Percentiles rank a stretch among this genome's conserved stretches.
These are phyloP conservation scores for Drosophila dives DNA, from an alignment of 2,888 invertebrate species.

Conservation along the genomic window DNA sequence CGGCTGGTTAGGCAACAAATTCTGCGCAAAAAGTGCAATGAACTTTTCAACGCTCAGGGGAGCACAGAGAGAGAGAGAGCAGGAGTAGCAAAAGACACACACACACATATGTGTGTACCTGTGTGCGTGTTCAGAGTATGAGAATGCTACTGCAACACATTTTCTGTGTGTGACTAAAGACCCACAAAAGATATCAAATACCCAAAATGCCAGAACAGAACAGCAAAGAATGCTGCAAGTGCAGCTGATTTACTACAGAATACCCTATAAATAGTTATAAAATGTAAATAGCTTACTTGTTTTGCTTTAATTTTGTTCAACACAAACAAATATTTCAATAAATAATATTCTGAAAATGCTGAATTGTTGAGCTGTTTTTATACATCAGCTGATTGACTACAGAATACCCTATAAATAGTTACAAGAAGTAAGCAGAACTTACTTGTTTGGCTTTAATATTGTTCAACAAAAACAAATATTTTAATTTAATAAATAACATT, in stretches of 20 bases:
- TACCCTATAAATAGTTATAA: slow-evolving; percentile 35
- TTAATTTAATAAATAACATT: not conserved
- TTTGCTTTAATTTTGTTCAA: not conserved
- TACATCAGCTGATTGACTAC: not conserved
- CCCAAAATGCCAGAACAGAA: slow-evolving; percentile 55
- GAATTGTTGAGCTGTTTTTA: not conserved
- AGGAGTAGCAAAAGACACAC: slow-evolving; percentile 34
- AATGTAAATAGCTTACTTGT: not conserved
- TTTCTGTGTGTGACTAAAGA: slow-evolving; percentile 60
- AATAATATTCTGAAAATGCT: not conserved
- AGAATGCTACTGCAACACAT: slow-evolving; percentile 46
- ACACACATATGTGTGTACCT: slow-evolving; percentile 6
- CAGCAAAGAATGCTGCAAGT: slow-evolving; percentile 7
- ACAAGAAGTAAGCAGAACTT: not conserved
- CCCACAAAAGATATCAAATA: slow-evolving; percentile 71
- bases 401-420: slow-evolving; percentile 35
- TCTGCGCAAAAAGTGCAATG: slow-evolving; percentile 79
- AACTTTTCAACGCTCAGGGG: slow-evolving; percentile 66
- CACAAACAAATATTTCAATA: not conserved
- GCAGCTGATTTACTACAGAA: not conserved
- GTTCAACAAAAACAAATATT: not conserved
- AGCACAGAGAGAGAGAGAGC: slow-evolving; percentile 26
- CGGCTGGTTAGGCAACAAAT: slow-evolving; percentile 79
- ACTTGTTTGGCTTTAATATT: not conserved
- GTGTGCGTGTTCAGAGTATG: slow-evolving; percentile 40